Evolutionary conservation across 2,113 vertebrate genomes (phyloP).

Genomic region (Dipodomys merriami): DNA sequence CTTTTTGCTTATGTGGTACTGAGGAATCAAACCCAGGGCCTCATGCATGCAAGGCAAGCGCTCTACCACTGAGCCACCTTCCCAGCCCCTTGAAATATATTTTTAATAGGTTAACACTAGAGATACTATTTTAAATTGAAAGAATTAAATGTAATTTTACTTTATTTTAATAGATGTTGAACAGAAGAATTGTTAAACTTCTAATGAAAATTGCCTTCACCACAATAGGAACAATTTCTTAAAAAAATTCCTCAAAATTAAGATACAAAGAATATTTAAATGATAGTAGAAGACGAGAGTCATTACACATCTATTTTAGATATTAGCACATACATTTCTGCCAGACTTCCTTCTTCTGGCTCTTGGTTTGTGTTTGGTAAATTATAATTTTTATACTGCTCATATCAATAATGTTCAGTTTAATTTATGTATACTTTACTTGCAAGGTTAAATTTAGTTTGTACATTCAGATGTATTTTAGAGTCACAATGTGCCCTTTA

Average conservation of each 20-base stretch:
- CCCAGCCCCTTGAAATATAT: not conserved
- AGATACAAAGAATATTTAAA: not conserved
- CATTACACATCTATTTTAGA: not conserved
- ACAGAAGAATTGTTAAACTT: conserved; percentile 20
- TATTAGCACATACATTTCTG: not conserved
- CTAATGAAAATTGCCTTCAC: conserved; percentile 12
- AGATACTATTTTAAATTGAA: conserved; percentile 38
- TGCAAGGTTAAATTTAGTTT: not conserved
- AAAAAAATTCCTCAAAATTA: not conserved
- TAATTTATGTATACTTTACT: not conserved
- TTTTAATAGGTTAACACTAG: not conserved
- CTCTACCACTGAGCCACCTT: too few species aligned
- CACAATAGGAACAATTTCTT: not conserved
- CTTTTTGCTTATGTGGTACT: too few species aligned
- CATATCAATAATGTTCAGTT: not conserved
- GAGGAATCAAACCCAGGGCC: too few species aligned
- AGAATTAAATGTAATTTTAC: conserved; percentile 42
- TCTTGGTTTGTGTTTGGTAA: not conserved
- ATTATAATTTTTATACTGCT: not conserved
- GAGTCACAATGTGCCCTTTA: not conserved
- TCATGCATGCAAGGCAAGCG: too few species aligned
- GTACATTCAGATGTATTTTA: not conserved
- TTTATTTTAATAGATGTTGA: conserved; percentile 28
- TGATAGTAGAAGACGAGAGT: not conserved
- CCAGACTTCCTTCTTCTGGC: not conserved